These are phyloP conservation scores for Crotalus viridis DNA, from an alignment of 2,113 vertebrate species.

Conservation along the genomic window DNA sequence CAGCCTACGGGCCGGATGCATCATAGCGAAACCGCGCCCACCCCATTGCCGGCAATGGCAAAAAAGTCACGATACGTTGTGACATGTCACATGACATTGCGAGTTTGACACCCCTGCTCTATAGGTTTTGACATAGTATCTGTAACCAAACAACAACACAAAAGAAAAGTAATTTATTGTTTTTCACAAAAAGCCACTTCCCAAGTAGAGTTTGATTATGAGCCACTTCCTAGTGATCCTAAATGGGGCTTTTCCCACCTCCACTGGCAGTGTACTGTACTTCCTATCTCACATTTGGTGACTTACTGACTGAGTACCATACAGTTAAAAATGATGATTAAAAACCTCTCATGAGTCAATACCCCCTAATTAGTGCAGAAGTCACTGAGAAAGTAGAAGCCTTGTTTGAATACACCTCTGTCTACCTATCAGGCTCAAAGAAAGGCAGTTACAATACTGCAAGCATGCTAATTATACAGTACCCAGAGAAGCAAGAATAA, in stretches of 20 bases:
- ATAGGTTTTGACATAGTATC: conserved; percentile 9
- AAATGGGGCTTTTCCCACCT: neutral
- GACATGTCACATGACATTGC: too few relatives aligned
- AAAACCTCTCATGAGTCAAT: neutral
- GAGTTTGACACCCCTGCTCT: neutral
- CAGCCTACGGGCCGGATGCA: too few relatives aligned
- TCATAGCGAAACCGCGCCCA: too few relatives aligned
- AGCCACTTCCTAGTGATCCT: neutral
- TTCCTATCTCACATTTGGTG: neutral
- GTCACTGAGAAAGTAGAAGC: neutral
- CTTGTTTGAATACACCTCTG: neutral
- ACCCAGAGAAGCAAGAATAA: neutral
- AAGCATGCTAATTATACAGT: neutral
- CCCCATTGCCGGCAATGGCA: too few relatives aligned
- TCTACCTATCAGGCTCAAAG: neutral
- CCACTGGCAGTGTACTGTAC: neutral
- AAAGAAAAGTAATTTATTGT: neutral
- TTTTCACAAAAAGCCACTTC: conserved; percentile 13
- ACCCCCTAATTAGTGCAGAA: neutral
- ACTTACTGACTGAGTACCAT: neutral
- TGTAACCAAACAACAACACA: neutral
- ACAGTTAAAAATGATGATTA: neutral
- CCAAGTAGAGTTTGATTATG: neutral
- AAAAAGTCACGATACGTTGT: too few relatives aligned
- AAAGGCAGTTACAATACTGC: neutral